A percentile compares a stretch with the other conserved stretches of the same genome.
Conservation (phyloP, 2,888 invertebrate species). For the Ctenicera cuprea region DNA sequence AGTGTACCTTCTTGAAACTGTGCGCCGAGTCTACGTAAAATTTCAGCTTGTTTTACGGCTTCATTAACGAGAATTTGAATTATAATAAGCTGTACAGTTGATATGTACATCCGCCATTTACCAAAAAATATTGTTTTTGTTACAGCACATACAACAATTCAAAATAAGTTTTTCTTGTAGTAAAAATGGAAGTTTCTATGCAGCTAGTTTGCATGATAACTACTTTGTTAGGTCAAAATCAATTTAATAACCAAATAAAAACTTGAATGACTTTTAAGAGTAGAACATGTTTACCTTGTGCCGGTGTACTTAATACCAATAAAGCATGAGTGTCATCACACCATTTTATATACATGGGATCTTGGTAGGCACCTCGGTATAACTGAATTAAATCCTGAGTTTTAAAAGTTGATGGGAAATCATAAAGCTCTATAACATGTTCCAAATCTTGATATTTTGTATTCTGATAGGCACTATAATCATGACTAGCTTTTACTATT, state of each 20-base stretch:
- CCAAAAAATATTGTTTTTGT: too few species aligned
- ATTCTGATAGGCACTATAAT: slow-evolving; percentile 63
- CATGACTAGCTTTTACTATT: slow-evolving; percentile 65
- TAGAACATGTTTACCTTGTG: slow-evolving; percentile 64
- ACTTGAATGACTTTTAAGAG: background rate
- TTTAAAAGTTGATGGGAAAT: slow-evolving; percentile 69
- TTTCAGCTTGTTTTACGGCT: too few species aligned
- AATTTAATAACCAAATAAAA: background rate
- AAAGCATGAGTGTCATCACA: slow-evolving; percentile 71
- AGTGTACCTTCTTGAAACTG: too few species aligned
- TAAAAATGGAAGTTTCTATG: too few species aligned
- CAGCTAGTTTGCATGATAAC: too few species aligned
- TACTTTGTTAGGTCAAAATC: too few species aligned
- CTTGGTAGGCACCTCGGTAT: slow-evolving; percentile 67
- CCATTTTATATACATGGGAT: slow-evolving; percentile 71
- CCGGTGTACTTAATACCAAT: slow-evolving; percentile 67
- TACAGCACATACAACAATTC: too few species aligned
- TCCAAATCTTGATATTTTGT: slow-evolving; percentile 66
- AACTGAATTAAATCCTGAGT: slow-evolving; percentile 70
- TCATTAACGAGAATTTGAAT: too few species aligned
- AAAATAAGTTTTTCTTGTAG: too few species aligned
- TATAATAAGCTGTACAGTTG: too few species aligned
- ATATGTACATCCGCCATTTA: too few species aligned
- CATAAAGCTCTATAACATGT: slow-evolving; percentile 70
- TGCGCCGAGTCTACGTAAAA: too few species aligned